phyloP scores from a whole-genome alignment of 2,797 vertebrate genomes.

The Mastacembelus armatus region DNA sequence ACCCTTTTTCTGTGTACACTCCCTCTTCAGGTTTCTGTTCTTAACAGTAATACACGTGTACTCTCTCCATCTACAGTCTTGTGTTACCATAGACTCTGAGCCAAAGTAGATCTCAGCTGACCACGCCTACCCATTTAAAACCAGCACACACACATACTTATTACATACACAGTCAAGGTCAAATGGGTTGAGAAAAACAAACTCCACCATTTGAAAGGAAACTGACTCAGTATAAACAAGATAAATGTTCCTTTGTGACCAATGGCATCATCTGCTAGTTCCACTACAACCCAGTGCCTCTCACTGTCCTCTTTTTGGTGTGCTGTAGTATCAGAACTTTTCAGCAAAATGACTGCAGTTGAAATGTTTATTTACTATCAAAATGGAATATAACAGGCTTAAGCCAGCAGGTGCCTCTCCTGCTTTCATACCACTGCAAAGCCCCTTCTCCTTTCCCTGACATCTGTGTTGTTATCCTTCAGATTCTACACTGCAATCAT shows the following conservation, averaged over 20 bases:
- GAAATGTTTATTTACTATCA: slow-evolving; percentile 61
- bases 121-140: slow-evolving; percentile 60
- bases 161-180: slow-evolving; percentile 62
- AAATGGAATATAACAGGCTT: slow-evolving; percentile 66
- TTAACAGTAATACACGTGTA: slow-evolving; percentile 28
- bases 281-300: background rate
- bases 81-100: slow-evolving; percentile 54
- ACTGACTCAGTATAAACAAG: slow-evolving; percentile 40
- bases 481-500: slow-evolving; percentile 36
- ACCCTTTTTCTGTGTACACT: slow-evolving; percentile 25
- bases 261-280: slow-evolving; percentile 16
- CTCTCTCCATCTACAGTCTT: slow-evolving; percentile 52
- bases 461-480: slow-evolving; percentile 50
- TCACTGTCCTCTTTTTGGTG: slow-evolving; percentile 7
- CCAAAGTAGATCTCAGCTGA: slow-evolving; percentile 38
- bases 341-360: slow-evolving; percentile 37
- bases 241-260: slow-evolving; percentile 54
- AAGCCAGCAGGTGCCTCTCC: slow-evolving; percentile 50
- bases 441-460: slow-evolving; percentile 31
- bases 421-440: slow-evolving; percentile 40
- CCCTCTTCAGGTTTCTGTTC: slow-evolving; percentile 40
- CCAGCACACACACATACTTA: slow-evolving; percentile 25
- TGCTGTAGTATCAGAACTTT: slow-evolving; percentile 6
- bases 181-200: slow-evolving; percentile 42
- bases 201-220: slow-evolving; percentile 59